Base-by-base conservation (phyloP, 2,888 invertebrate genomes). In the Hoplodrina blanda region DNA sequence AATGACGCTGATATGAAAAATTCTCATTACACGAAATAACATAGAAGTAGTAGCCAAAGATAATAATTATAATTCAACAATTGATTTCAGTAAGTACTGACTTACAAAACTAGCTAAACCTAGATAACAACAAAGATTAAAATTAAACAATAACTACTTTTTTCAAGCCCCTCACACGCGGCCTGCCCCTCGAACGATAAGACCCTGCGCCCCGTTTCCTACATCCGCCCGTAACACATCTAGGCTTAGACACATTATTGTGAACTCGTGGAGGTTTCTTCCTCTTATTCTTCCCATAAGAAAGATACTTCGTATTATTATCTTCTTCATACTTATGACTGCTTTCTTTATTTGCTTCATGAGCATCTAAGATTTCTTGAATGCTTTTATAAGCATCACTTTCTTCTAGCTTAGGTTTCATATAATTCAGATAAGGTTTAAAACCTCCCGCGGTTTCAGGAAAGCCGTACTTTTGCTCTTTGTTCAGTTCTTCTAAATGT, bases 341-440 rank as follows among this genome's bases (percentile, higher is more conserved):
- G 3, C 82, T 87, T 2, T 89, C 88, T 57, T 88, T 86, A 64
- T 93, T 94, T 0, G 89, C 90, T 86, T 94, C 93, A 57, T 95
- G 94, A 0, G 94, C 93, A 13, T 94, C 93, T 33, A 95, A 75
- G 57, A 95, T 95, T 17, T 94, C 94, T 70, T 94, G 94, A 13
- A 94, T 93, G 66, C 91, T 92, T 69, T 90, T 92, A 62, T 92
- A 94, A 1, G 90, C 89, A 5, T 91, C 89, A 4, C 80, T 87
- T 30, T 91, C 90, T 80, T 90, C 90, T n/a, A 89, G 87, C 7
- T 89, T 87, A 0, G 78, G 73, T 2, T 72, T 80, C 3, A 62
- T 72, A 37, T 83, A 81, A 44, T 67, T 85, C 11, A 84, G 17
- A 53, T 86, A 91, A 37, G 91, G 92, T 60, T 78, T 79, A 13